Percentiles rank a stretch among this genome's conserved stretches.
These are phyloP conservation scores for Rhodinocichla rosea DNA, from an alignment of 2,113 vertebrate species.

Conservation along the genomic window DNA sequence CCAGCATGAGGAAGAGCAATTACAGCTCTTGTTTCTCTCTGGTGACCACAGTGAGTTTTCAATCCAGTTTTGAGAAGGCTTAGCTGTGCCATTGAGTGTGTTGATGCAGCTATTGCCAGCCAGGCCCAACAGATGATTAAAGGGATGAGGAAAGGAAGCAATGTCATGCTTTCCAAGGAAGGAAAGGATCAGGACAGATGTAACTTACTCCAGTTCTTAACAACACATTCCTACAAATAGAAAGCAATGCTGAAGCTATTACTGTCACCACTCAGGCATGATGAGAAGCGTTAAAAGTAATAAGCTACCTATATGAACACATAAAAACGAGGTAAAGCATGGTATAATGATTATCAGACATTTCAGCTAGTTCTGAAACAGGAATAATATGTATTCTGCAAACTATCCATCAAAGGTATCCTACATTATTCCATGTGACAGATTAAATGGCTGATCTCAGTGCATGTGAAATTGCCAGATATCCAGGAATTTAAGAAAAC, in stretches of 20 bases:
- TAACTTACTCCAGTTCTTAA: not conserved
- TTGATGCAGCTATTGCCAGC: not conserved
- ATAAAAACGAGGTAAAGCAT: not conserved
- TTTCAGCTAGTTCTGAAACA: not conserved
- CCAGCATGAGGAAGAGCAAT: not conserved
- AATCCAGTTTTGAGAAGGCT: not conserved
- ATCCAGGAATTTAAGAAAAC: not conserved
- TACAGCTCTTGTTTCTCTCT: not conserved
- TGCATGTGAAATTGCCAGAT: not conserved
- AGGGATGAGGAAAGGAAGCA: not conserved
- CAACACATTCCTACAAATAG: not conserved
- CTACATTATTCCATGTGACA: not conserved
- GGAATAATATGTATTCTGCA: not conserved
- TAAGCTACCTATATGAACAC: not conserved
- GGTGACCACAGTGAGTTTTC: not conserved
- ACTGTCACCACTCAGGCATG: not conserved
- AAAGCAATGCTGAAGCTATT: not conserved
- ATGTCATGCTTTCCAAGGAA: not conserved
- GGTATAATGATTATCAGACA: not conserved
- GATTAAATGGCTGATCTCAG: not conserved
- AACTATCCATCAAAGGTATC: not conserved
- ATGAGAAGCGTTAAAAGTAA: slow-evolving; percentile 10
- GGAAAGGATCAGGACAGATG: not conserved
- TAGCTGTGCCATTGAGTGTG: not conserved
- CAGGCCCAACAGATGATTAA: not conserved